A percentile compares a stretch with the other conserved stretches of the same genome.
phyloP scores from a whole-genome alignment of 2,113 vertebrate genomes.

The Nansenia antarctica region DNA sequence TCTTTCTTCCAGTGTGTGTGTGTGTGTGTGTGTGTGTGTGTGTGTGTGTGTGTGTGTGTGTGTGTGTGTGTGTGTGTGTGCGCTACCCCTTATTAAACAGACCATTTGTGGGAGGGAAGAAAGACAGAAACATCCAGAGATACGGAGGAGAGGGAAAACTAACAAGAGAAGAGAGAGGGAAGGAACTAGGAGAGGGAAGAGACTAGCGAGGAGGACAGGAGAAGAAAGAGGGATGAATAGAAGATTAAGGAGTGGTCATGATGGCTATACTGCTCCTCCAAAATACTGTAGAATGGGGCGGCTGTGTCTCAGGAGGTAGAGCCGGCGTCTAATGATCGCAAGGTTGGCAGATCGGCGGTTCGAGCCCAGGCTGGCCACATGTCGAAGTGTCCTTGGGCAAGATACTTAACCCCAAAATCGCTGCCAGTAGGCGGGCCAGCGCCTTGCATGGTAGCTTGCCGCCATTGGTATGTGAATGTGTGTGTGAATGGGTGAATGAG shows the following conservation, averaged over 20 bases:
- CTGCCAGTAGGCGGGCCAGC: too few species aligned
- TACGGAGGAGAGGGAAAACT: slow-evolving; percentile 19
- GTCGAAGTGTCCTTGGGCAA: too few species aligned
- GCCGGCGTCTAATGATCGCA: too few species aligned
- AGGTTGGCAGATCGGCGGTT: too few species aligned
- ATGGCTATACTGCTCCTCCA: background rate
- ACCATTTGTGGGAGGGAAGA: background rate
- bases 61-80: background rate
- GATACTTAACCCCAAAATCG: too few species aligned
- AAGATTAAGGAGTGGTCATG: slow-evolving; percentile 10
- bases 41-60: slow-evolving; percentile 10
- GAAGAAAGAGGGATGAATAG: slow-evolving; percentile 25
- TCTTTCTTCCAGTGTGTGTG: slow-evolving; percentile 61
- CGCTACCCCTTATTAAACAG: background rate
- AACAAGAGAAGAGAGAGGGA: background rate
- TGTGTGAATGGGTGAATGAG: too few species aligned
- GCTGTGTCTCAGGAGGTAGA: too few species aligned
- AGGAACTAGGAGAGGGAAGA: background rate
- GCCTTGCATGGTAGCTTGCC: too few species aligned
- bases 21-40: background rate
- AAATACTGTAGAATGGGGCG: too few species aligned
- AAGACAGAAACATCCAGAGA: slow-evolving; percentile 43
- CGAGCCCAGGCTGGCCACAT: too few species aligned
- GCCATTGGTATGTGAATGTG: too few species aligned
- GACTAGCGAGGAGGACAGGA: background rate